Evolutionary conservation across 2,113 vertebrate genomes (phyloP).

Genomic region (Antechinus stuartii): DNA sequence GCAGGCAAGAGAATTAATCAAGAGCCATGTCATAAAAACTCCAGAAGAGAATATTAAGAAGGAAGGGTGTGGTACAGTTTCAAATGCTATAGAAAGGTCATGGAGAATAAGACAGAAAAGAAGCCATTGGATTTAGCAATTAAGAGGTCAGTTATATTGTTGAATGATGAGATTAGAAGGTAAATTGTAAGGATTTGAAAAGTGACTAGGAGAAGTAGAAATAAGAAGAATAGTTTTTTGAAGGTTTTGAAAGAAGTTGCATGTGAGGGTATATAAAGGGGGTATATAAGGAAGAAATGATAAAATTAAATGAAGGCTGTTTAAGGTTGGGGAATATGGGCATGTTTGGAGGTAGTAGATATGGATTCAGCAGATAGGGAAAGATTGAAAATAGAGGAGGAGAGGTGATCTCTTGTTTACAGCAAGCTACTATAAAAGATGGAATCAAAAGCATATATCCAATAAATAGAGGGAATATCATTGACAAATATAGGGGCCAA

Average conservation of each 20-base stretch:
- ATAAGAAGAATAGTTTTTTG: neutral
- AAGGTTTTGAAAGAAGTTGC: neutral
- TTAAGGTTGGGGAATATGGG: neutral
- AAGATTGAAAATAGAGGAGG: neutral
- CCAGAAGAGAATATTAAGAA: neutral
- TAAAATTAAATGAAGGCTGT: neutral
- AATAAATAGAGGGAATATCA: neutral
- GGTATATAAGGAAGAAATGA: neutral
- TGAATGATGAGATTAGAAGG: neutral
- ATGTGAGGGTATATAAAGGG: neutral
- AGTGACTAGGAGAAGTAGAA: neutral
- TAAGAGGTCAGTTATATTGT: neutral
- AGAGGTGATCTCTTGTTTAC: neutral
- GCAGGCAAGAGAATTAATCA: neutral
- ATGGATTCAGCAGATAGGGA: neutral
- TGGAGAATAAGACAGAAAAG: neutral
- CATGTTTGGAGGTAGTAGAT: neutral
- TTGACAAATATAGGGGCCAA: neutral
- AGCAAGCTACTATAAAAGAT: neutral
- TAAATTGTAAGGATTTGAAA: neutral
- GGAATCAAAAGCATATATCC: neutral
- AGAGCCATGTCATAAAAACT: neutral
- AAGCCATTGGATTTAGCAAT: neutral
- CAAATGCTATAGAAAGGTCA: neutral
- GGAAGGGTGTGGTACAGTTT: neutral